Evolutionary conservation across 2,113 vertebrate genomes (phyloP).

Genomic region (Misgurnus anguillicaudatus): DNA sequence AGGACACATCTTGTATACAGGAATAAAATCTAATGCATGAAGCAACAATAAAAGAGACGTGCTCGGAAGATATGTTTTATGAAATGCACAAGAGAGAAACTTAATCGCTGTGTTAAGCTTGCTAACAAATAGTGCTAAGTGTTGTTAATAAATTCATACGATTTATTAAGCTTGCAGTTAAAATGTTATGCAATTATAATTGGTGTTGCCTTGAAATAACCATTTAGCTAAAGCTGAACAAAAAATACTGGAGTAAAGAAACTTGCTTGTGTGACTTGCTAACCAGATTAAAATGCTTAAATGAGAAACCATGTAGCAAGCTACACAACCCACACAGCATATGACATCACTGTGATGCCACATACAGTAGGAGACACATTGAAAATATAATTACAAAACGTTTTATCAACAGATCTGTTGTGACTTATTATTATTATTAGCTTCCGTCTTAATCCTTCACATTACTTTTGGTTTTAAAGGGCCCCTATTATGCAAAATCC

Average conservation of each 20-base stretch:
- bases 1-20: slow-evolving; percentile 8
- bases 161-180: slow-evolving; percentile 38
- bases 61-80: background rate
- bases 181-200: slow-evolving; percentile 12
- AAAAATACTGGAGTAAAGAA: background rate
- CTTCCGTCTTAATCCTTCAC: too few species aligned
- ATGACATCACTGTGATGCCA: background rate
- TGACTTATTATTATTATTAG: too few species aligned
- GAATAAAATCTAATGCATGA: background rate
- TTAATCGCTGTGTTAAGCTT: background rate
- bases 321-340: background rate
- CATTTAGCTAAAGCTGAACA: background rate
- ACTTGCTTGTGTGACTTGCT: too few species aligned
- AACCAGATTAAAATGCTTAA: slow-evolving; percentile 15
- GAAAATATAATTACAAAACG: too few species aligned
- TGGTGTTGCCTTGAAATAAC: slow-evolving; percentile 23
- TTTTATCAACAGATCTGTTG: too few species aligned
- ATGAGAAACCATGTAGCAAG: background rate
- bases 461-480: too few species aligned
- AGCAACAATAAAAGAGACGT: background rate
- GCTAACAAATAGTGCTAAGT: slow-evolving; percentile 29
- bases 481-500: too few species aligned
- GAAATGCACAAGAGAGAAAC: background rate
- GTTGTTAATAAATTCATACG: slow-evolving; percentile 36
- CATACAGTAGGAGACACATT: too few species aligned